Conservation (phyloP, 2,888 invertebrate species). For the Melipona bicolor region DNA sequence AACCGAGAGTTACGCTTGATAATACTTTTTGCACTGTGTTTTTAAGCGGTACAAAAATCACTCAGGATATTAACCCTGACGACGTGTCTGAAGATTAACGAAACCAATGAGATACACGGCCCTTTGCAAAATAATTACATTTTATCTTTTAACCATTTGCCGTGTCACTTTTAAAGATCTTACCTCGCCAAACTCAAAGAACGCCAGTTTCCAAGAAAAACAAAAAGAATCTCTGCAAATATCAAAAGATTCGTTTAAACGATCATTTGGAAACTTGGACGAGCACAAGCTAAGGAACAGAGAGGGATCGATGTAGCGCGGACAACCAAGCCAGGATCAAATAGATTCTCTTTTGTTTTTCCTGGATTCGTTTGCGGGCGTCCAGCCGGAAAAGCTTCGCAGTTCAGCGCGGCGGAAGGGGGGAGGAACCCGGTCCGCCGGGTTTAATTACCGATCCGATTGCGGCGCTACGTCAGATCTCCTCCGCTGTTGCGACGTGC, state of each 20-base stretch:
- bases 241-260: background rate
- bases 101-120: no score
- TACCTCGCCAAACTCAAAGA: no score
- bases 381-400: conserved; percentile 54
- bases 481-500: conserved; percentile 45
- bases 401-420: background rate
- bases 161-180: no score
- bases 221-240: background rate
- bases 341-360: conserved; percentile 57
- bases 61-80: no score
- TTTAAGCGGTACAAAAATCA: no score
- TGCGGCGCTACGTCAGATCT: conserved; percentile 46
- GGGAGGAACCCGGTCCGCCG: conserved; percentile 26
- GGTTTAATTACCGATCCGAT: conserved; percentile 64
- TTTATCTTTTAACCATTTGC: no score
- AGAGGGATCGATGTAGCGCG: conserved; percentile 42
- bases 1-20: background rate
- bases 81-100: no score
- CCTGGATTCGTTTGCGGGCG: conserved; percentile 40
- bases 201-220: no score
- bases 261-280: background rate
- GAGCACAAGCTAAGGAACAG: conserved; percentile 16
- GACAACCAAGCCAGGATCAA: conserved; percentile 42
- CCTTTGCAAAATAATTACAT: no score
- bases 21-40: no score